Base-by-base conservation (phyloP, 2,888 invertebrate genomes). In the Heliconius aoede region DNA sequence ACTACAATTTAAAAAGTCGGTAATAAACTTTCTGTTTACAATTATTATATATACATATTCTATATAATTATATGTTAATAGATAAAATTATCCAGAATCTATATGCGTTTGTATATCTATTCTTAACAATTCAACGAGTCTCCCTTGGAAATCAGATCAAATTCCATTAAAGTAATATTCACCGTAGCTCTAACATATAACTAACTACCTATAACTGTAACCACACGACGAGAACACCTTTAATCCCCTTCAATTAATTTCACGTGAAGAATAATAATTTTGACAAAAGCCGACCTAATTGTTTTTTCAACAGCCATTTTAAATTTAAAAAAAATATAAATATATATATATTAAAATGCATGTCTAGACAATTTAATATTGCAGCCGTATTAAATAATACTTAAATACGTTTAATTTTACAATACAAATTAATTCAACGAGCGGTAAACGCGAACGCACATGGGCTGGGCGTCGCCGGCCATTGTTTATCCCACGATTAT, bases 401-500 rank as follows among this genome's bases (percentile, higher is more conserved):
- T 77, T 73, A 77, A 75, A 73, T 75, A 75, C 69, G 55, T 76
- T 77, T 77, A 78, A 71, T 76, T 72, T 78, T 69, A 77, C 80
- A 83, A 80, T 80, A 79, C 81, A 79, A 81, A 77, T 80, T 80
- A 81, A 78, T 81, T 80, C 80, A 77, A 79, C 78, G 77, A 79
- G 80, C 80, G 81, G 80, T 77, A 83, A 81, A 80, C 78, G 83
- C 86, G 85, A 90, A 90, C 90, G 85, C 90, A 91, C 91, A 92
- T 91, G 91, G 86, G 84, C 82, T 82, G 88, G 93, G 93, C 90
- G 93, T 90, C 75, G 91, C 87, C 90, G 85, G 87, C 90, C 84
- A 91, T 94, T 94, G 93, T 94, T 93, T 94, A 94, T 94, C 92
- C 93, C 93, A 92, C 94, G 94, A 94, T 94, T 94, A 93, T 91